phyloP scores from a whole-genome alignment of 2,113 vertebrate species.

The Hippocampus zosterae region DNA sequence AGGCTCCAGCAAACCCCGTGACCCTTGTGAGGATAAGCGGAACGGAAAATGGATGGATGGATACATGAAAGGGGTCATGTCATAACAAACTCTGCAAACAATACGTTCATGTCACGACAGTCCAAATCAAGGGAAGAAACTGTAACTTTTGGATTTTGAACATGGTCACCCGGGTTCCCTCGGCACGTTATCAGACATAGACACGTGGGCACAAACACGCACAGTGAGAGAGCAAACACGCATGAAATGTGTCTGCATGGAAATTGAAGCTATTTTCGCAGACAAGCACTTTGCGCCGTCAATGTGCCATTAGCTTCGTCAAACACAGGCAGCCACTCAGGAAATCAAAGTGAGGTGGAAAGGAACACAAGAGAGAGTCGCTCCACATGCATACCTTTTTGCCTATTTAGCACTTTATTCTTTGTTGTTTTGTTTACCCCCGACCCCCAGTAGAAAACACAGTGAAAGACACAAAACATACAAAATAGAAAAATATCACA shows the following conservation, averaged over 20 bases:
- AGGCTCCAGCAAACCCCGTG: too few relatives aligned
- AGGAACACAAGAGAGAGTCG: background rate
- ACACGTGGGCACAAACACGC: background rate
- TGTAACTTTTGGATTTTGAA: too few relatives aligned
- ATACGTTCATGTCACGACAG: too few relatives aligned
- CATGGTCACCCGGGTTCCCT: background rate
- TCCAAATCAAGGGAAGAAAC: too few relatives aligned
- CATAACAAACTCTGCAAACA: too few relatives aligned
- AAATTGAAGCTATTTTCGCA: conserved; percentile 33
- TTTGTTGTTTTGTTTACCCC: conserved; percentile 11
- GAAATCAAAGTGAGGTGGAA: background rate
- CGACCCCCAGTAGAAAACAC: conserved; percentile 66
- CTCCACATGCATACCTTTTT: background rate
- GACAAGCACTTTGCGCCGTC: conserved; percentile 20
- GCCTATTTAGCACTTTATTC: conserved; percentile 41
- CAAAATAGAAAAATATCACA: conserved; percentile 69
- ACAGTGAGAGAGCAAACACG: conserved; percentile 23
- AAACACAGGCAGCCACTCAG: conserved; percentile 41
- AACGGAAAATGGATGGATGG: too few relatives aligned
- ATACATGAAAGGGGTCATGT: too few relatives aligned
- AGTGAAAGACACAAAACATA: conserved; percentile 61
- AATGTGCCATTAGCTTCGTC: conserved; percentile 41
- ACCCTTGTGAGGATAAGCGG: too few relatives aligned
- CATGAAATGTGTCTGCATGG: conserved; percentile 24
- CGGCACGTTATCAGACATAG: background rate